Evolutionary conservation across 2,888 invertebrate species (phyloP).

Genomic region (Shargacucullia verbasci): DNA sequence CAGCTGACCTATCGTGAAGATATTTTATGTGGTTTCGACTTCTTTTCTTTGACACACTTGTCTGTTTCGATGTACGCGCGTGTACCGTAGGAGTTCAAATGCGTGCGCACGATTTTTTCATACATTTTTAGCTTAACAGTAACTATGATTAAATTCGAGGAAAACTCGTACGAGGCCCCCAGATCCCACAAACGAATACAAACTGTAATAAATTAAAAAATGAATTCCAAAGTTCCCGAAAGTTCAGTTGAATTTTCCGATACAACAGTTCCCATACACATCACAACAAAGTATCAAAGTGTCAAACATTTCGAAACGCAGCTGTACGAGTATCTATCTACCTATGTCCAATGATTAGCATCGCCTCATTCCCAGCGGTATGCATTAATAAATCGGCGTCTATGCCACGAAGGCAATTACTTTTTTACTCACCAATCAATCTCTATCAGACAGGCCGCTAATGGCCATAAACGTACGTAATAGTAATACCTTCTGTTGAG

Average conservation of each 20-base stretch:
- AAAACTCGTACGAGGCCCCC: no score
- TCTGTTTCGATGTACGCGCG: no score
- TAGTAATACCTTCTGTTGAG: slow-evolving; percentile 51
- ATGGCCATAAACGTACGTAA: slow-evolving; percentile 62
- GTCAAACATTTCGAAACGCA: slow-evolving; percentile 39
- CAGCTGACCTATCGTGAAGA: no score
- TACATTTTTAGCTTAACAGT: no score
- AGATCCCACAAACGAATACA: no score
- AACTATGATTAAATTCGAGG: no score
- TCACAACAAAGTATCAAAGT: slow-evolving; percentile 1
- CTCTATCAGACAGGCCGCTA: slow-evolving; percentile 65
- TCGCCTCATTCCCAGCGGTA: slow-evolving; percentile 55
- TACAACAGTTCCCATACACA: background rate
- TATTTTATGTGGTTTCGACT: no score
- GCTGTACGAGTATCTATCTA: slow-evolving; percentile 5
- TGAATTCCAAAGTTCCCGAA: no score
- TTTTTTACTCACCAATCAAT: slow-evolving; percentile 78
- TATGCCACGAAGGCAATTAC: slow-evolving; percentile 64
- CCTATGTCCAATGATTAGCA: slow-evolving; percentile 43
- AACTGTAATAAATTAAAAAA: no score
- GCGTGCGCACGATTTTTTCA: no score
- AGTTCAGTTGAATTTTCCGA: background rate
- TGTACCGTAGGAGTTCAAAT: no score
- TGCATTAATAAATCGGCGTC: slow-evolving; percentile 43
- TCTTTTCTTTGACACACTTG: no score